A percentile compares a stretch with the other conserved stretches of the same genome.
Evolutionary conservation across 2,888 invertebrate species (phyloP).

Genomic region (Diloba caeruleocephala): DNA sequence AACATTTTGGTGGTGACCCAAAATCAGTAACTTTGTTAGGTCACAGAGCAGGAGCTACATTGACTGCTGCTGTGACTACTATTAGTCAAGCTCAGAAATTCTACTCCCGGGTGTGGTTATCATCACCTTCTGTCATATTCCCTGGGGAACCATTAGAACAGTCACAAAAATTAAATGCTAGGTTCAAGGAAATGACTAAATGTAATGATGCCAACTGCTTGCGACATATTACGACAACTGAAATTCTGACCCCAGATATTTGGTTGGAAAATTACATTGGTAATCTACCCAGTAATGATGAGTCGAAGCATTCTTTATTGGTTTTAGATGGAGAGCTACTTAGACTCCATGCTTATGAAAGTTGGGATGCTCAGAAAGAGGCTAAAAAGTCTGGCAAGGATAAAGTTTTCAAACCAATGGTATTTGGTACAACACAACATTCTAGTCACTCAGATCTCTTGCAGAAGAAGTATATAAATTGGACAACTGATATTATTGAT

Average conservation of each 20-base stretch:
- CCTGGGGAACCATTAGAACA: slow-evolving; percentile 90
- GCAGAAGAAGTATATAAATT: slow-evolving; percentile 89
- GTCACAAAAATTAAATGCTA: slow-evolving; percentile 90
- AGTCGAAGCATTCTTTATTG: slow-evolving; percentile 92
- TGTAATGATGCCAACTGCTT: slow-evolving; percentile 90
- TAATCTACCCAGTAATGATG: slow-evolving; percentile 90
- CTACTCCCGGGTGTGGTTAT: slow-evolving; percentile 94
- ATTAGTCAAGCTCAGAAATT: slow-evolving; percentile 90
- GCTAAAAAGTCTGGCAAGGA: slow-evolving; percentile 79
- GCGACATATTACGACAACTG: slow-evolving; percentile 83
- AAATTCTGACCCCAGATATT: slow-evolving; percentile 92
- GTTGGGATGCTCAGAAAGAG: slow-evolving; percentile 88
- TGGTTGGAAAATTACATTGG: slow-evolving; percentile 91
- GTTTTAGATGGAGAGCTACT: slow-evolving; percentile 92
- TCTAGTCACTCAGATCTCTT: slow-evolving; percentile 91
- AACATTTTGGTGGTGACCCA: slow-evolving; percentile 95
- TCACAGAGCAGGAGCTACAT: slow-evolving; percentile 95
- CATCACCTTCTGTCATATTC: slow-evolving; percentile 93
- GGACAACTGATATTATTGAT: slow-evolving; percentile 91
- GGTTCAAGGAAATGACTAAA: slow-evolving; percentile 88
- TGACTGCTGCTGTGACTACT: slow-evolving; percentile 93
- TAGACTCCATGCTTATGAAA: slow-evolving; percentile 90
- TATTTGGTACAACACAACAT: slow-evolving; percentile 93
- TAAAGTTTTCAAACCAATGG: slow-evolving; percentile 85
- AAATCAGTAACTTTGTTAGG: slow-evolving; percentile 94